These are phyloP conservation scores for Carassius gibelio DNA, from an alignment of 2,113 vertebrate genomes.

Conservation along the genomic window DNA sequence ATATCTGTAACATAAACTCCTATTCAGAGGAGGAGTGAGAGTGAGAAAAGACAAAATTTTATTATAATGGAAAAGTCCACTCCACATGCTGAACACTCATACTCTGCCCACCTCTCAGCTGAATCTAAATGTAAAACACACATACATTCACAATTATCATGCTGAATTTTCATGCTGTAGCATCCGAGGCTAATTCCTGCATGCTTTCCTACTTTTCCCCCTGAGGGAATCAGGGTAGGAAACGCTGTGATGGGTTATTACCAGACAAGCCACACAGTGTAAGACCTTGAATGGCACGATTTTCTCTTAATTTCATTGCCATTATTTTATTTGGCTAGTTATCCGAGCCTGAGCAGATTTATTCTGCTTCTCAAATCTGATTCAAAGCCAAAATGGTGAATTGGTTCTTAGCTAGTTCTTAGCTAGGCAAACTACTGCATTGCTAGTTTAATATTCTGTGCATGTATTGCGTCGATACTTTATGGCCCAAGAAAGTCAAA, in stretches of 20 bases:
- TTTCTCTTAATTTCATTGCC: slow-evolving; percentile 37
- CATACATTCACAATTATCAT: slow-evolving; percentile 46
- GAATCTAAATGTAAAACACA: background rate
- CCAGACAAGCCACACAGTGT: slow-evolving; percentile 32
- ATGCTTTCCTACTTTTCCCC: slow-evolving; percentile 30
- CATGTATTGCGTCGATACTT: slow-evolving; percentile 59
- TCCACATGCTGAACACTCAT: slow-evolving; percentile 25
- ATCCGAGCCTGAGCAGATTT: background rate
- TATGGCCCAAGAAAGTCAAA: background rate
- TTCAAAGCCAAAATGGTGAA: slow-evolving; percentile 9
- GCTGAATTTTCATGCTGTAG: slow-evolving; percentile 42
- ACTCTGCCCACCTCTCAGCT: slow-evolving; percentile 7
- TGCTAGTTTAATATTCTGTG: slow-evolving; percentile 45
- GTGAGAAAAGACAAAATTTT: slow-evolving; percentile 18
- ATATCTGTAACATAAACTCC: slow-evolving; percentile 75
- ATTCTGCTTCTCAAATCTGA: background rate
- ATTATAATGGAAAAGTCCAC: slow-evolving; percentile 40
- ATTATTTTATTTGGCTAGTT: slow-evolving; percentile 8
- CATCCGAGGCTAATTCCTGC: slow-evolving; percentile 47
- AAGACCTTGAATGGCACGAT: slow-evolving; percentile 34
- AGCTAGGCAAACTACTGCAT: background rate
- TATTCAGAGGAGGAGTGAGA: slow-evolving; percentile 50
- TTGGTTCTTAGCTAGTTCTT: background rate
- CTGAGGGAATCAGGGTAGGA: slow-evolving; percentile 26
- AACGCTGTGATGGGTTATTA: slow-evolving; percentile 50